Conservation (phyloP, 2,888 invertebrate genomes). For the Pseudanteris insignis region DNA sequence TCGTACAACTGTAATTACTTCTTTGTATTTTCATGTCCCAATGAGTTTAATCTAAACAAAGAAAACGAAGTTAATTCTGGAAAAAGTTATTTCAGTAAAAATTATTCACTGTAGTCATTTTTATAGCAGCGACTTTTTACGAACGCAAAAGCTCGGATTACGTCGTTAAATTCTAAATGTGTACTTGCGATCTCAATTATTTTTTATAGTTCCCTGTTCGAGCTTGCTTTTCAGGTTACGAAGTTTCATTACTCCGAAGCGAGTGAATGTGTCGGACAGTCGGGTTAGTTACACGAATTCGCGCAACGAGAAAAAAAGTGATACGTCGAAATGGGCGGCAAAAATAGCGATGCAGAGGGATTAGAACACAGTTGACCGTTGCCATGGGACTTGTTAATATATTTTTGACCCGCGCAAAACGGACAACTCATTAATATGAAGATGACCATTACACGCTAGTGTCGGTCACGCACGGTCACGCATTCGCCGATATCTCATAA, state of each 20-base stretch:
- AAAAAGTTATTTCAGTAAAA: too few species aligned
- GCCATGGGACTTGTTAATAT: slow-evolving; percentile 59
- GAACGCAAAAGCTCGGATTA: slow-evolving; percentile 22
- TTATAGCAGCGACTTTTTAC: too few species aligned
- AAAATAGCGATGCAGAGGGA: slow-evolving; percentile 20
- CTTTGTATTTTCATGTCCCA: too few species aligned
- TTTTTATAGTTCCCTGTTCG: slow-evolving; percentile 20
- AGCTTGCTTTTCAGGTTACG: slow-evolving; percentile 31
- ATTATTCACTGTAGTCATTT: too few species aligned
- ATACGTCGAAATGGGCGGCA: slow-evolving; percentile 1
- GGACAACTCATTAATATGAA: slow-evolving; percentile 55
- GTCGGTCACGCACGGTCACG: slow-evolving; percentile 57
- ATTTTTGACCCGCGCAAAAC: slow-evolving; percentile 54
- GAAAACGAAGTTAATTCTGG: too few species aligned
- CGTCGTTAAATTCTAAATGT: slow-evolving; percentile 18
- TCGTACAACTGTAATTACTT: too few species aligned
- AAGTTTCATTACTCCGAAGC: slow-evolving; percentile 34
- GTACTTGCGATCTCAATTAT: slow-evolving; percentile 15
- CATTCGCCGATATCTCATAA: slow-evolving; percentile 44
- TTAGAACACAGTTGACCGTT: slow-evolving; percentile 49
- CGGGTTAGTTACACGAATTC: slow-evolving; percentile 46
- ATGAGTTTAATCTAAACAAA: too few species aligned
- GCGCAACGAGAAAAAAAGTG: slow-evolving; percentile 34
- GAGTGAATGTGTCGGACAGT: slow-evolving; percentile 16
- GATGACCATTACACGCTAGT: slow-evolving; percentile 49